Base-by-base conservation (phyloP, 2,113 vertebrate genomes). In the Perognathus longimembris region DNA sequence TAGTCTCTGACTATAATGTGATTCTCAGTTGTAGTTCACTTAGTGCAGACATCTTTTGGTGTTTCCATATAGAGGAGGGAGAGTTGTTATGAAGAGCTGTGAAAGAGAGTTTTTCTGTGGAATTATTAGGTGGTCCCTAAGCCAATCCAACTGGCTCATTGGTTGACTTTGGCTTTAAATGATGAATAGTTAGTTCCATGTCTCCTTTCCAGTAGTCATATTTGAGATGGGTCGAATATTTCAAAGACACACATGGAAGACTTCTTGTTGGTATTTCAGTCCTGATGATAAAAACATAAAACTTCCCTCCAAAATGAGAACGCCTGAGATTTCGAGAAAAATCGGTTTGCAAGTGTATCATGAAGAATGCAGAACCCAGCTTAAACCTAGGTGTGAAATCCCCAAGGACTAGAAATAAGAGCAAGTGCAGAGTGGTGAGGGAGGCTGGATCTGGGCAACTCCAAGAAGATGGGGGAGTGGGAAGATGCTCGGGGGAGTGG, bases 71-170 rank as follows among this genome's bases (percentile, higher is more conserved):
- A 45, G 63, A 38, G 42, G 1, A 5, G 6, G 71, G 11, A 50
- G 22, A 61, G 17, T 66, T 59, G 26, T 71, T 57, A 8, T 26
- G 54, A 85, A 77, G 30, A 81, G 36, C 54, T 82, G 82, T 83
- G 69, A 91, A 94, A 83, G 69, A n/a, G 70, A 50, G 12, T 32
- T 89, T 86, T 70, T 61, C 67, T 78, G 86, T 28, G 24, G 26
- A 87, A 74, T 80, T 54, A 76, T 78, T 64, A 88, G 45, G 15
- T 84, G 50, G 12, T 24, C 30, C 6, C 14, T 81, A 45, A 70
- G 59, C 89, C 64, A 30, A 36, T 69, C 54, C 36, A 30, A 73
- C 88, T 70, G 32, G 28, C 30, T 89, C 61, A 71, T 40, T 79
- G 34, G 78, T 22, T 24, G 45, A 32, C 73, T 90, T 38, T 69